These are phyloP conservation scores for Stylophora pistillata DNA, from an alignment of 64 coral and sea anemone species.

Conservation along the genomic window DNA sequence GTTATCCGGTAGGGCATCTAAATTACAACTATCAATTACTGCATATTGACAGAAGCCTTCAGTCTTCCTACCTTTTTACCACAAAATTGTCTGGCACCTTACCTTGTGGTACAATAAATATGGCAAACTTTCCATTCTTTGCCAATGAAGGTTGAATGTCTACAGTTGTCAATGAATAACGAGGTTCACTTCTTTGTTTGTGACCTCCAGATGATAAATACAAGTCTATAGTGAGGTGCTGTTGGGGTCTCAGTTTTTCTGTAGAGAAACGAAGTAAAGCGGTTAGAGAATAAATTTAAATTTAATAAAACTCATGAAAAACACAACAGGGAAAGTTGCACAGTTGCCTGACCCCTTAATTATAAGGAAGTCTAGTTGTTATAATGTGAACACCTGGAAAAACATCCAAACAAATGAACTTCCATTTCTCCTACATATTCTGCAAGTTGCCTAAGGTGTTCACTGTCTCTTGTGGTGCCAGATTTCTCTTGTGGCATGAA, in stretches of 20 bases:
- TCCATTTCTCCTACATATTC: too few relatives aligned
- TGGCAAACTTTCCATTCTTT: constrained; percentile 81
- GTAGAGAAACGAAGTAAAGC: background rate
- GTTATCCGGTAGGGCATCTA: too few relatives aligned
- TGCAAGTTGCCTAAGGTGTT: too few relatives aligned
- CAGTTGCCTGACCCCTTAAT: too few relatives aligned
- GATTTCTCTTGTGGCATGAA: too few relatives aligned
- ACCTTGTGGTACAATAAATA: constrained; percentile 98
- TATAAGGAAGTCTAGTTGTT: too few relatives aligned
- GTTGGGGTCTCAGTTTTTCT: constrained; percentile 52
- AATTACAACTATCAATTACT: too few relatives aligned
- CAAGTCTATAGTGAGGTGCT: constrained; percentile 17
- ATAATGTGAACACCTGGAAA: background rate
- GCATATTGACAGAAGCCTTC: too few relatives aligned
- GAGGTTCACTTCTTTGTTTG: constrained; percentile 51
- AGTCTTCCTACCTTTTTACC: too few relatives aligned
- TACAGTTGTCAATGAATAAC: constrained; percentile 68
- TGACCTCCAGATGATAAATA: constrained; percentile 2
- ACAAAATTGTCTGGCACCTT: background rate
- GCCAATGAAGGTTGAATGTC: constrained; percentile 49
- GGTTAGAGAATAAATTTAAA: background rate
- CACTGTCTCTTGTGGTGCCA: too few relatives aligned
- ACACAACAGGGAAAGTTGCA: too few relatives aligned
- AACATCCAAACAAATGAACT: too few relatives aligned
- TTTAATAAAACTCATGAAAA: background rate